Base-by-base conservation (phyloP, 2,797 vertebrate species). In the Alectoris magna region DNA sequence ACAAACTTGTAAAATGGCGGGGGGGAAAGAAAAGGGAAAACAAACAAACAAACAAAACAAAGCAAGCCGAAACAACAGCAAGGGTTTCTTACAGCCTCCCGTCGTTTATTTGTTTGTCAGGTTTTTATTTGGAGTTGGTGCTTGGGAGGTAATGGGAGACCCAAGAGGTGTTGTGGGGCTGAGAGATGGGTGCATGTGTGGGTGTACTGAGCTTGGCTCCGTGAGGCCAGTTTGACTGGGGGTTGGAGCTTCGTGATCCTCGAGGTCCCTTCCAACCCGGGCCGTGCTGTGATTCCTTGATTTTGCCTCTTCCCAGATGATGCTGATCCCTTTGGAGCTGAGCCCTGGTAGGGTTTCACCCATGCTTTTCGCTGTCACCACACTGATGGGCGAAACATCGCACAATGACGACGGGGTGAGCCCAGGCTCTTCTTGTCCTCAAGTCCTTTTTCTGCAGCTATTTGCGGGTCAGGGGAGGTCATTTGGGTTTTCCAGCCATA, bases 1-100 rank as follows among this genome's bases (percentile, higher is more conserved):
- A 94, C 90, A 84, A 96, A 95, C 96, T 96, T 96, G 96, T 91
- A 91, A 97, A 96, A 96, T 76, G 82, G 89, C 60, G 73, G 46
- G 86, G 73, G 38, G 39, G 78, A 87, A 26, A 31, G 27, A 15
- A 9, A 49, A 87, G 91, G 24, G 4, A 31, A 11, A n/a, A 51
- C 36, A 36, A 11, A 10, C 51, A 34, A 34, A 34, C 34, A 34
- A 34, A 34, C 34, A 34, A 36, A 11, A 10, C 51, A 53, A 53
- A 53, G 26, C 27, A 53, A 53, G 27, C 27, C 27, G 16, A 29
- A 53, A 29, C 51, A 29, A 29, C 51, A 29, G 51, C 51, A 29
- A 53, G 27, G 17, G 27, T 41, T 62, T 94, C 48, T 86, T 90
- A n/a, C 71, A 80, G 14, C 43, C 49, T 56, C 17, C 29, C 55